phyloP scores from a whole-genome alignment of 1,140 invertebrate species.

The Drosophila eugracilis region DNA sequence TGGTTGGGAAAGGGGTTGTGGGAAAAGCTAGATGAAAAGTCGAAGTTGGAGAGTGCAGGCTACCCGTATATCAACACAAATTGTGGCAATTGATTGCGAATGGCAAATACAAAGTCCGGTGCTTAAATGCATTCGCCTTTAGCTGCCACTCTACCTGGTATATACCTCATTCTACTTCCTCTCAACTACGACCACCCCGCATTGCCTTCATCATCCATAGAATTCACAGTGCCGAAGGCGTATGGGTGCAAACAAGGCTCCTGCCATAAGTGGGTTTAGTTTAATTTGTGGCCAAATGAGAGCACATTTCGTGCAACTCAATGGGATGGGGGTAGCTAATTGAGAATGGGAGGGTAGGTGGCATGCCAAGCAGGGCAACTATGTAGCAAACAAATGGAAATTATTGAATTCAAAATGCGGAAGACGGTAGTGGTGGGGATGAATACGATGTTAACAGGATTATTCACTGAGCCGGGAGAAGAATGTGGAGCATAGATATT shows the following conservation, averaged over 20 bases:
- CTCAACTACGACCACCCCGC: too few relatives aligned
- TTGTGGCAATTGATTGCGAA: constrained; percentile 59
- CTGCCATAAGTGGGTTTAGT: constrained; percentile 26
- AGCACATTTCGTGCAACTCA: constrained; percentile 13
- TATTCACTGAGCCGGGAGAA: constrained; percentile 28
- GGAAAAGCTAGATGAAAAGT: background rate
- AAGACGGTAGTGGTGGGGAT: background rate
- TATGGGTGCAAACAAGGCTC: constrained; percentile 4
- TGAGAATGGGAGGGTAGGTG: background rate
- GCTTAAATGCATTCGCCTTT: constrained; percentile 18
- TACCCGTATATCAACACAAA: constrained; percentile 34
- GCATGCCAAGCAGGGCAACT: background rate
- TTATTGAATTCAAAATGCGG: constrained; percentile 42
- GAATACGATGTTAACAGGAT: constrained; percentile 11
- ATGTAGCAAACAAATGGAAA: constrained; percentile 28
- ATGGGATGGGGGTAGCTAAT: constrained; percentile 7
- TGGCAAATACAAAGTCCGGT: constrained; percentile 42
- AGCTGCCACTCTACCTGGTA: constrained; percentile 15
- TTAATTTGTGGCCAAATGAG: constrained; percentile 50
- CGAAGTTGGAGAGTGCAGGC: background rate
- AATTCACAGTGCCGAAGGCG: constrained; percentile 11
- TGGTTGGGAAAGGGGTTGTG: background rate
- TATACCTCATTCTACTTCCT: background rate
- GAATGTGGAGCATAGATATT: constrained; percentile 22
- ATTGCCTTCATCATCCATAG: constrained; percentile 1